Evolutionary conservation across 1,140 invertebrate species (phyloP), one percentile per base, ranked within the genome.

Genomic region (Nephila pilipes): DNA sequence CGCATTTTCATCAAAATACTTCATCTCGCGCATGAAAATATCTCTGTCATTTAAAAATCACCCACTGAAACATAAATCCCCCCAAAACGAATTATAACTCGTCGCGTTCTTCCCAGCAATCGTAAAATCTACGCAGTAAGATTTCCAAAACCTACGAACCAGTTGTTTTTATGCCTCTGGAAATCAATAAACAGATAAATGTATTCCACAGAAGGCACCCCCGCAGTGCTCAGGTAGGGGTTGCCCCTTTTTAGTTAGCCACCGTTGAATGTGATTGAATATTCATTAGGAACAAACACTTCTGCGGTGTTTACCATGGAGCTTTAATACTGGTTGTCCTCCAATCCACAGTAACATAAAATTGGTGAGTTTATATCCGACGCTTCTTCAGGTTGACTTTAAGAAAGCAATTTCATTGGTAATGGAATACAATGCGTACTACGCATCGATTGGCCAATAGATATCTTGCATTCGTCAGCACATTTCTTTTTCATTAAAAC

Each of bases 101-200:
- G 29, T 83, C 80, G 80, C 54, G 54, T 55, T 25, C 16, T 25
- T 55, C 55, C 10, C 55, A 83, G 25, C 80, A 83, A 83, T 83
- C 80, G 80, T 83, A 83, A 83, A 83, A 55, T 83, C 80, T 14
- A 10, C 80, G 25, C 65, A 75, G 14, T 18, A 16, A 25, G 65
- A 75, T 29, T 75, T 75, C 25, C 29, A 75, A 55, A 54, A 55
- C 80, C 80, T 83, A 83, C 80, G 22, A 83, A 55, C 80, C 25
- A 46, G 80, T 46, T 83, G 80, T 83, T 83, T 83, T 83, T 83
- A 83, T 83, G 80, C 54, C 25, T 22, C 16, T 22, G 6, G 3
- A 36, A 88, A 88, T 88, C 60, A 54, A 88, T 88, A 75, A 88
- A 88, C 58, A 14, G 63, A 88, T 88, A 88, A 88, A 88, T 88